phyloP scores from a whole-genome alignment of 92 coral and sea anemone genomes.

The Nematostella vectensis region DNA sequence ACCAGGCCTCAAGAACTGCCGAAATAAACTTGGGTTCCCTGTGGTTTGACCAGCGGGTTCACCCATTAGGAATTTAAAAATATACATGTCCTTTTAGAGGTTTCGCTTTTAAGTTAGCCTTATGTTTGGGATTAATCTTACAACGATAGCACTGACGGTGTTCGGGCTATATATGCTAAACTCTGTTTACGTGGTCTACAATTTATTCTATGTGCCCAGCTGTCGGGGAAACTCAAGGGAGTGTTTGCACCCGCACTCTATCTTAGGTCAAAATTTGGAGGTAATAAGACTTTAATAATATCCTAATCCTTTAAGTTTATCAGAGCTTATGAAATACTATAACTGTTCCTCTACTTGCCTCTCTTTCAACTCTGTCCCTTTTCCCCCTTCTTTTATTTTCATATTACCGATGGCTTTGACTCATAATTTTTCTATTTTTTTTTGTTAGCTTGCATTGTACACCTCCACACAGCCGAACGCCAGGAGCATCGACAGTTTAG shows the following conservation, averaged over 20 bases:
- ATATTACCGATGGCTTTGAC: too few species aligned
- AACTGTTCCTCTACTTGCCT: neutral
- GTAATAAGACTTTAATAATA: conserved; percentile 10
- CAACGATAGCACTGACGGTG: conserved; percentile 58
- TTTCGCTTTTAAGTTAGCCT: too few species aligned
- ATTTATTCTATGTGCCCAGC: conserved; percentile 67
- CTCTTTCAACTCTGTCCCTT: too few species aligned
- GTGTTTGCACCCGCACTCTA: conserved; percentile 64
- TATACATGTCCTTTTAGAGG: too few species aligned
- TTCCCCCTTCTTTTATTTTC: too few species aligned
- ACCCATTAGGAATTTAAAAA: too few species aligned
- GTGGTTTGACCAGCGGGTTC: too few species aligned
- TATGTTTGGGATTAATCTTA: conserved; percentile 46
- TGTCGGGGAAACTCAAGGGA: conserved; percentile 57
- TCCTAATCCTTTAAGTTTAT: neutral
- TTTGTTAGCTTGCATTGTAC: conserved; percentile 76
- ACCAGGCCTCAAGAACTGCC: too few species aligned
- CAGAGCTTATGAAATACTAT: neutral
- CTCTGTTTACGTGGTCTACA: conserved; percentile 66
- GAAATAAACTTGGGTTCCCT: too few species aligned
- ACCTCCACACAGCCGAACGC: conserved; percentile 52
- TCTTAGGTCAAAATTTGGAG: conserved; percentile 50
- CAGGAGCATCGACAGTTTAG: conserved; percentile 30
- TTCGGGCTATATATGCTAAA: conserved; percentile 72
- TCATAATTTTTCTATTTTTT: too few species aligned